Evolutionary conservation across 2,888 invertebrate genomes (phyloP).

Genomic region (Rhopalosiphum nymphaeae): DNA sequence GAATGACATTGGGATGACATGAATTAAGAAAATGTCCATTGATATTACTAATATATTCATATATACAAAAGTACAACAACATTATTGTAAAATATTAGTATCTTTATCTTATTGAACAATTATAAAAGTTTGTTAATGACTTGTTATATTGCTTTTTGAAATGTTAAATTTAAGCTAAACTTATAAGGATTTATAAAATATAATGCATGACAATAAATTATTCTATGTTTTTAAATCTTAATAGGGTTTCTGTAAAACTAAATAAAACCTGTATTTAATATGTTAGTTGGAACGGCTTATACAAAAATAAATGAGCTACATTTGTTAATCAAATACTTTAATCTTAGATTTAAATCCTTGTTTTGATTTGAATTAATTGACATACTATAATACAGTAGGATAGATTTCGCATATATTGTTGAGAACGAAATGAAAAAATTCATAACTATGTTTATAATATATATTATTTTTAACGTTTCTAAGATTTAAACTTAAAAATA

Average conservation of each 20-base stretch:
- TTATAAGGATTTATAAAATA: neutral
- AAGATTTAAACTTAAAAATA: neutral
- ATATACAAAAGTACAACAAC: too few species aligned
- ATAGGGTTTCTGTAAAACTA: neutral
- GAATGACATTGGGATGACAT: too few species aligned
- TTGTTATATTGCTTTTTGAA: neutral
- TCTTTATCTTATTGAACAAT: neutral
- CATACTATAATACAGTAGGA: neutral
- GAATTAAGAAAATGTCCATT: too few species aligned
- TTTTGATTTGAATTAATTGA: conserved; percentile 16
- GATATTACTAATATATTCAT: too few species aligned
- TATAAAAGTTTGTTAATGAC: neutral
- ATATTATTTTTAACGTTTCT: neutral
- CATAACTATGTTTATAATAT: neutral
- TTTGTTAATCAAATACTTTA: conserved; percentile 9
- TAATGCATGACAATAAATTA: neutral
- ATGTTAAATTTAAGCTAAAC: neutral
- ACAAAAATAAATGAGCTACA: neutral
- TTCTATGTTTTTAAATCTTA: neutral
- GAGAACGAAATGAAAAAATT: too few species aligned
- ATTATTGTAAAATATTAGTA: neutral
- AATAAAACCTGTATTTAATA: neutral
- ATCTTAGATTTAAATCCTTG: neutral
- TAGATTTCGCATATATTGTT: neutral
- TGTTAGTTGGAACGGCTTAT: neutral